Evolutionary conservation across 1,140 invertebrate genomes (phyloP).

Genomic region (Drosophila bipectinata): DNA sequence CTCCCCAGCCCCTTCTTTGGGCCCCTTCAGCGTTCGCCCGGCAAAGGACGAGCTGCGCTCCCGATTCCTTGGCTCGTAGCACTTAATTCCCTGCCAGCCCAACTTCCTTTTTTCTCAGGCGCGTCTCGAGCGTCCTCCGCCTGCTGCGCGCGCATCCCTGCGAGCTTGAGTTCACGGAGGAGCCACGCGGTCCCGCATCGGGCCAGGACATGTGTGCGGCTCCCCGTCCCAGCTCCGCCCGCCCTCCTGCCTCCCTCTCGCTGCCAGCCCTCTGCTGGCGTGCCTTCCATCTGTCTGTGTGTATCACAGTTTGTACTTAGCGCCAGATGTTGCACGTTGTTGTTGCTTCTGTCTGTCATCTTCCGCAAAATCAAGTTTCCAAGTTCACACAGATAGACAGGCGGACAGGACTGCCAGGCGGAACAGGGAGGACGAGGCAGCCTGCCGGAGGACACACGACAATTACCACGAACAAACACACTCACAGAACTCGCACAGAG

Average conservation of each 20-base stretch:
- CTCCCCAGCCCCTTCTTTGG: slow-evolving; percentile 37
- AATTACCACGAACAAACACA: slow-evolving; percentile 58
- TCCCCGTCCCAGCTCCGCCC: slow-evolving; percentile 1
- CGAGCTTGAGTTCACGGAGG: slow-evolving; percentile 57
- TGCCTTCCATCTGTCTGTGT: slow-evolving; percentile 53
- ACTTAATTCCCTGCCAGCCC: slow-evolving; percentile 56
- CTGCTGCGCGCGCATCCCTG: slow-evolving; percentile 72
- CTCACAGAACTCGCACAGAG: slow-evolving; percentile 7
- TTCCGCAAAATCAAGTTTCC: slow-evolving; percentile 77
- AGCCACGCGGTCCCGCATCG: slow-evolving; percentile 50
- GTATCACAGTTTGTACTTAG: slow-evolving; percentile 81
- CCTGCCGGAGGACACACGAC: slow-evolving; percentile 48
- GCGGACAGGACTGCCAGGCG: slow-evolving; percentile 14
- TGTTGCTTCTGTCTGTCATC: slow-evolving; percentile 42
- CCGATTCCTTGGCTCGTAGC: slow-evolving; percentile 34
- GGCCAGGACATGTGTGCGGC: slow-evolving; percentile 36
- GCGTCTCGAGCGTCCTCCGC: slow-evolving; percentile 41
- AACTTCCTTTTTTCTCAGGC: slow-evolving; percentile 68
- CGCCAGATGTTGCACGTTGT: slow-evolving; percentile 78
- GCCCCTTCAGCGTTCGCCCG: slow-evolving; percentile 30
- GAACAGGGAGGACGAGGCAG: slow-evolving; percentile 5
- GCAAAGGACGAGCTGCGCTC: slow-evolving; percentile 34
- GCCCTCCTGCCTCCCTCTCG: slow-evolving; percentile 10
- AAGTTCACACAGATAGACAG: slow-evolving; percentile 72
- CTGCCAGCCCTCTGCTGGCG: background rate